Evolutionary conservation across 2,113 vertebrate species (phyloP).

Genomic region (Physeter macrocephalus): DNA sequence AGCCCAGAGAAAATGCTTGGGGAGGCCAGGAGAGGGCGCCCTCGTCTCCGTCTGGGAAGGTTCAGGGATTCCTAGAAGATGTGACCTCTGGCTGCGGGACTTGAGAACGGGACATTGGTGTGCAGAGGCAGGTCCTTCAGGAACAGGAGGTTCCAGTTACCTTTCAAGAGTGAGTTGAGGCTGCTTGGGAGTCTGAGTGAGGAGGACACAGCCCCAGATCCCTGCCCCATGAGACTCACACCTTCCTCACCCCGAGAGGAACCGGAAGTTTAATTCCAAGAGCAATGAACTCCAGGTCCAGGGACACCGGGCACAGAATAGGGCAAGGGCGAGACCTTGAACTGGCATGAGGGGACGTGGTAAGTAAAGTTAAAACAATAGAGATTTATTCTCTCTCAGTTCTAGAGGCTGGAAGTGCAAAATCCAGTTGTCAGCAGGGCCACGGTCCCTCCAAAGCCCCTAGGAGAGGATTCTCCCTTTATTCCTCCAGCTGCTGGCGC

Average conservation of each 20-base stretch:
- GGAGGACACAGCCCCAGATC: background rate
- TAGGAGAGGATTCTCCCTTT: no score
- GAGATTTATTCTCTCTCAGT: no score
- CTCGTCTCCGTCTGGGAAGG: background rate
- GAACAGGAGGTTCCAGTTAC: background rate
- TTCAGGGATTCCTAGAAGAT: background rate
- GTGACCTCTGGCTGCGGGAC: background rate
- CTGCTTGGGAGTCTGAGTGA: background rate
- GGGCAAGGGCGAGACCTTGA: background rate
- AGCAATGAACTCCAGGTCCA: no score
- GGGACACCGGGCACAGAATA: fast-evolving
- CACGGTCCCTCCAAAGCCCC: fast-evolving
- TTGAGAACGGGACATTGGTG: background rate
- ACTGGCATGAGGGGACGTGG: fast-evolving
- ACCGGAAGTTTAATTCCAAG: background rate
- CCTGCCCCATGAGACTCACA: fast-evolving
- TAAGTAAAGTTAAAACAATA: fast-evolving
- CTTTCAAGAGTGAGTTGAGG: background rate
- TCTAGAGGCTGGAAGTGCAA: background rate
- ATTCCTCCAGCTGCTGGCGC: no score
- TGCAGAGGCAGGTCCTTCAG: no score
- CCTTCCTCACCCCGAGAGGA: background rate
- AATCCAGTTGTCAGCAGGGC: fast-evolving
- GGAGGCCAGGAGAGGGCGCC: background rate
- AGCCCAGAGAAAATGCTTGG: fast-evolving